phyloP scores from a whole-genome alignment of 1,140 invertebrate genomes.

The Meloidogyne floridensis region DNA sequence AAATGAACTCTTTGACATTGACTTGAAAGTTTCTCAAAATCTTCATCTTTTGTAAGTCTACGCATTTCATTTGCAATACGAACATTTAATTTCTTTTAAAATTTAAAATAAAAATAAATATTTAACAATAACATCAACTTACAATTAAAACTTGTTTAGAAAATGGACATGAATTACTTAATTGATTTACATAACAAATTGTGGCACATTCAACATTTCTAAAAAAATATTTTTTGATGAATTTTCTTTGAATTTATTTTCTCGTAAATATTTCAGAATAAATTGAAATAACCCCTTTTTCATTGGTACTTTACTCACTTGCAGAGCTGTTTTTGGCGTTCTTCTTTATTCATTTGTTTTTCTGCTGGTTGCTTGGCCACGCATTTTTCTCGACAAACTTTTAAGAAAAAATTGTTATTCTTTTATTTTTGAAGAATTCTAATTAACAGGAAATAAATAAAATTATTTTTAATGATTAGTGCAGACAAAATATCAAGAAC shows the following conservation, averaged over 20 bases:
- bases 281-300: no score
- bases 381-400: slow-evolving; percentile 51
- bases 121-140: slow-evolving; percentile 1
- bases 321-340: slow-evolving; percentile 57
- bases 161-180: slow-evolving; percentile 48
- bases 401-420: neutral
- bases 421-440: neutral
- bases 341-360: slow-evolving; percentile 45
- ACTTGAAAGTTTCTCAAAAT: slow-evolving; percentile 28
- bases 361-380: slow-evolving; percentile 38
- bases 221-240: neutral
- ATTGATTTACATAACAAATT: slow-evolving; percentile 58
- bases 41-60: slow-evolving; percentile 40
- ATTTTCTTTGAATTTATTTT: slow-evolving; percentile 1
- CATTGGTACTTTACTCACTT: slow-evolving; percentile 38
- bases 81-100: slow-evolving; percentile 40
- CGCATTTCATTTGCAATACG: slow-evolving; percentile 54
- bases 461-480: no score
- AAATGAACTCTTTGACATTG: slow-evolving; percentile 47
- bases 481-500: no score
- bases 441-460: neutral
- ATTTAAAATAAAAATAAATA: slow-evolving; percentile 6
- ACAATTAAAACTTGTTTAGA: slow-evolving; percentile 54
- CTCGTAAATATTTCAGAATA: no score
- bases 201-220: slow-evolving; percentile 58